Evolutionary conservation across 2,888 invertebrate species (phyloP).

Genomic region (Mimas tiliae): DNA sequence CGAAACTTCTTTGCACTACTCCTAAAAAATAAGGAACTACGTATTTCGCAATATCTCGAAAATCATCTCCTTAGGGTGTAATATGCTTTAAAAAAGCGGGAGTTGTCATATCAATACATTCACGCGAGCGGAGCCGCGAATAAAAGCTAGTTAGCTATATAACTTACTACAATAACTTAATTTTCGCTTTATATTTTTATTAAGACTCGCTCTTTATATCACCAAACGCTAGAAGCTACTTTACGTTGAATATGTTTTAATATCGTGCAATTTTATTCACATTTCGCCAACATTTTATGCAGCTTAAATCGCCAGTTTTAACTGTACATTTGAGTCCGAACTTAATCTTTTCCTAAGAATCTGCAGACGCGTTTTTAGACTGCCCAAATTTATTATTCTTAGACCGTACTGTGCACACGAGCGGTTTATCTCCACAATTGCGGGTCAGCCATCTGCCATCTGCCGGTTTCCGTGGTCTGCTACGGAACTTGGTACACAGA

Average conservation of each 20-base stretch:
- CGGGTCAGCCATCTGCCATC: no score
- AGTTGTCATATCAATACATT: no score
- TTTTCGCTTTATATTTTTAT: background rate
- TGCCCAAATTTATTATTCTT: conserved; percentile 27
- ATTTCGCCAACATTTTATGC: background rate
- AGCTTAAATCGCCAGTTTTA: background rate
- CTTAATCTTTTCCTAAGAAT: conserved; percentile 27
- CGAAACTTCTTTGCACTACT: no score
- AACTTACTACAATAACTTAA: no score
- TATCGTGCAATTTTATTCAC: background rate
- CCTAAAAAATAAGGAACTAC: no score
- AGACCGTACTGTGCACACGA: conserved; percentile 23
- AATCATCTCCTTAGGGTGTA: no score
- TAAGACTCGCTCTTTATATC: background rate
- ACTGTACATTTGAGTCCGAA: background rate
- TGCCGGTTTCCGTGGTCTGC: conserved; percentile 19
- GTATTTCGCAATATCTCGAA: no score
- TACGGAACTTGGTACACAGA: conserved; percentile 21
- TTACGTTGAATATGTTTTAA: no score
- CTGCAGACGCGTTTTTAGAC: conserved; percentile 22
- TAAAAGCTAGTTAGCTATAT: no score
- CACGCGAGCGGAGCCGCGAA: no score
- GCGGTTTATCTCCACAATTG: conserved; percentile 20
- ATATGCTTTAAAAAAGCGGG: no score
- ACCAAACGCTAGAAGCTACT: background rate